A percentile compares a stretch with the other conserved stretches of the same genome.
These are phyloP conservation scores for Ericerus pela DNA, from an alignment of 1,140 invertebrate species.

Conservation along the genomic window DNA sequence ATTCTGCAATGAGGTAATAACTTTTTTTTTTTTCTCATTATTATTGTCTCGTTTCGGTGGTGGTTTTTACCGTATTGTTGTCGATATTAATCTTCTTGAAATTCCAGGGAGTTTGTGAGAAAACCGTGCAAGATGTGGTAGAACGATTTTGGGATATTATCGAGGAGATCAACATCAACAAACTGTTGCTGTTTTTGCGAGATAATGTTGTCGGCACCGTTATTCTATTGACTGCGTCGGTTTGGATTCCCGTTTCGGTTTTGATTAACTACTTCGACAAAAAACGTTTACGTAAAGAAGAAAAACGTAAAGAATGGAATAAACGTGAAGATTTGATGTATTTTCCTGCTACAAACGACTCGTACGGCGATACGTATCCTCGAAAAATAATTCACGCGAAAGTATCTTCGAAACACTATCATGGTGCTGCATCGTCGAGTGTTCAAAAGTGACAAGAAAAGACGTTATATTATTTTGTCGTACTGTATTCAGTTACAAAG, in stretches of 20 bases:
- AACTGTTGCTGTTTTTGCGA: conserved; percentile 67
- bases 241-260: conserved; percentile 82
- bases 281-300: conserved; percentile 14
- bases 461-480: too few species aligned
- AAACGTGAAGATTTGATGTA: conserved; percentile 6
- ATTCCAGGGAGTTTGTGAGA: conserved; percentile 73
- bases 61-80: background rate
- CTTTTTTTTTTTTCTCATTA: conserved; percentile 13
- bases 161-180: conserved; percentile 89
- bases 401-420: background rate
- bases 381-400: background rate
- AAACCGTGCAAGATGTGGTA: conserved; percentile 86
- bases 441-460: too few species aligned
- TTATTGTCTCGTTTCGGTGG: background rate
- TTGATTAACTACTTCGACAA: conserved; percentile 61
- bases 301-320: conserved; percentile 15
- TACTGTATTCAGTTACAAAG: too few species aligned
- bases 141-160: conserved; percentile 94
- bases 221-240: conserved; percentile 68
- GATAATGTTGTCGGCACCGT: conserved; percentile 84
- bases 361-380: background rate
- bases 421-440: background rate
- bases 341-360: background rate
- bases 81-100: background rate
- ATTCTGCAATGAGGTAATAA: conserved; percentile 73